phyloP scores from a whole-genome alignment of 2,888 invertebrate genomes.

The Meiosimyza decipiens region DNA sequence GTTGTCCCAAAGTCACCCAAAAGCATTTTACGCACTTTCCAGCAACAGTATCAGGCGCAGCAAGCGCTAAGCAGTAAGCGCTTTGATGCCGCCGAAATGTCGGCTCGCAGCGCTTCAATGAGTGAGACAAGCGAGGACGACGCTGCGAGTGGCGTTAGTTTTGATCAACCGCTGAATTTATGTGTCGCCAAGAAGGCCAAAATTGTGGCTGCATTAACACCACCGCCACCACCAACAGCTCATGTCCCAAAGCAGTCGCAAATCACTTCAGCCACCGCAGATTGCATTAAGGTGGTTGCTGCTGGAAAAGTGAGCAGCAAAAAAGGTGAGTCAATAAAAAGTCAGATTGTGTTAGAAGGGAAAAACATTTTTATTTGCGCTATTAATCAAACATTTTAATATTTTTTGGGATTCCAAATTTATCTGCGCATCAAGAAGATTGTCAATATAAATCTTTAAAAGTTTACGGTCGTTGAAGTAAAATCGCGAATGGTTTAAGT shows the following conservation, averaged over 20 bases:
- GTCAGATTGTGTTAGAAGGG: too few species aligned
- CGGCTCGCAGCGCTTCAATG: conserved; percentile 56
- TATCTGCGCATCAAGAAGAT: too few species aligned
- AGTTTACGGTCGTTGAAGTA: too few species aligned
- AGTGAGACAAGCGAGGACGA: conserved; percentile 68
- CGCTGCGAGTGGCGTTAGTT: conserved; percentile 45
- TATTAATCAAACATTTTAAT: too few species aligned
- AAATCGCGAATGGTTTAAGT: too few species aligned
- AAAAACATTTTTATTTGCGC: too few species aligned
- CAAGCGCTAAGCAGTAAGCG: conserved; percentile 31
- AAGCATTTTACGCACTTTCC: conserved; percentile 61
- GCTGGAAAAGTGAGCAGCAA: conserved; percentile 44
- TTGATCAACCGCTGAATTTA: conserved; percentile 72
- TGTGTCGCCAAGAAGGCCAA: conserved; percentile 70
- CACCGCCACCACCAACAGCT: conserved; percentile 45
- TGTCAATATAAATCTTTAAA: too few species aligned
- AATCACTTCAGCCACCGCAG: neutral
- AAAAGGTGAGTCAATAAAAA: conserved; percentile 49
- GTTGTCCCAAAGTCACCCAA: conserved; percentile 62
- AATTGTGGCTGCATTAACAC: conserved; percentile 39
- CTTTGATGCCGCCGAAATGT: conserved; percentile 39
- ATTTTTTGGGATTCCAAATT: too few species aligned
- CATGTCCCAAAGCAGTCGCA: conserved; percentile 45
- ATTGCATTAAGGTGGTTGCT: conserved; percentile 35
- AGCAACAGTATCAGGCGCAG: conserved; percentile 59